Base-by-base conservation (phyloP, 64 coral and sea anemone genomes). In the Catalaphyllia jardinei region DNA sequence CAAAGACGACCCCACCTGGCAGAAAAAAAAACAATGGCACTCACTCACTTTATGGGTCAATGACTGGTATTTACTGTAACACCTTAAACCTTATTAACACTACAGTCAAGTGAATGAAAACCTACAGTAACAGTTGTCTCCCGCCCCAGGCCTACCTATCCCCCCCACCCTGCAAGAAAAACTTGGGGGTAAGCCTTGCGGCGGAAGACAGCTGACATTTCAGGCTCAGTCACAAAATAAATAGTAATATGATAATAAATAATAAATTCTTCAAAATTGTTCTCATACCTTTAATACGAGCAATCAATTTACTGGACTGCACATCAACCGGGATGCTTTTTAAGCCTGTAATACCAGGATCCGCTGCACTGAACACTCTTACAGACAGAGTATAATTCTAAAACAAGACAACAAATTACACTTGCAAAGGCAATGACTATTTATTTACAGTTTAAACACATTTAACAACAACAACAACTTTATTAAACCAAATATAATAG, bases 341-440 rank as follows among this genome's bases (percentile, higher is more conserved):
- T 24, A 82, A 77, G 5, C 29, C 65, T 16, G 71, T 31, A 16
- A 96, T 75, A 0, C 14, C 39, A 55, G 65, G 87, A 46, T 96
- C 77, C 4, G 65, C 67, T n/a, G 71, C 77, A 91, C 90, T 90
- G 14, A 83, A 17, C 24, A 79, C 91, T 12, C 55, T 88, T 13
- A 96, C 87, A 61, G 91, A 88, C 42, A 96, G 25, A 9, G 82
- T 88, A 73, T 93, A 96, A 29, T 33, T 67, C 95, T 96, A 38
- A 13, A 86, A 60, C 33, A 86, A 46, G 17, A 71, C 42, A 69
- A 25, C 22, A 69, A 69, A 24, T 69, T 69, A 27, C 24, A 67
- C 0, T 67, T 67, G 7, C 2, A n/a, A n/a, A 46, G 42, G 42
- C 42, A 46, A 46, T 46, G 42, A 46, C 42, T 46, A 46, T 6